Conservation (phyloP, 2,888 invertebrate genomes). For the Archips xylosteana region DNA sequence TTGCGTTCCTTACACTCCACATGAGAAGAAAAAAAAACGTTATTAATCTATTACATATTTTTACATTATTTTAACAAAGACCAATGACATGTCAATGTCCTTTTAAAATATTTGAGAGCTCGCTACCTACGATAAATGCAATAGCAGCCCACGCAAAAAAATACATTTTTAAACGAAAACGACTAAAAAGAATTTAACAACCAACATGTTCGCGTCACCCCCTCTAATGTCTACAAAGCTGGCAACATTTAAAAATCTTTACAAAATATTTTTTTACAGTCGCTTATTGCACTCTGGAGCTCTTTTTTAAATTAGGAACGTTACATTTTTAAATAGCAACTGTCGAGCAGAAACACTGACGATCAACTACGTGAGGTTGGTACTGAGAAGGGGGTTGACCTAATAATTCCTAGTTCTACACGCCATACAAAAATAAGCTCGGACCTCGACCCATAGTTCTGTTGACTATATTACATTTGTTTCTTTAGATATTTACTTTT, state of each 20-base stretch:
- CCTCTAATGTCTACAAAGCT: constrained; percentile 33
- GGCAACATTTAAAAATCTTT: constrained; percentile 40
- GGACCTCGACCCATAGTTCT: constrained; percentile 2
- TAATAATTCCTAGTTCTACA: constrained; percentile 1
- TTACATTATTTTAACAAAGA: background rate
- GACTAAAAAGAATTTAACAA: constrained; percentile 19
- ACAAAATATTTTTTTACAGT: constrained; percentile 32
- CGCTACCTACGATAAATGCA: constrained; percentile 10
- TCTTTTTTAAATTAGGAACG: constrained; percentile 37
- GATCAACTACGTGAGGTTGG: constrained; percentile 3
- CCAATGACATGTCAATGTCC: background rate
- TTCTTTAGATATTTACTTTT: background rate
- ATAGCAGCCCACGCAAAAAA: constrained; percentile 11
- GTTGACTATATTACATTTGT: constrained; percentile 3
- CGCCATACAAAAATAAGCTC: constrained; percentile 5
- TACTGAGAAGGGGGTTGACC: background rate
- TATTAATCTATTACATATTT: constrained; percentile 1
- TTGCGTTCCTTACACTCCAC: constrained; percentile 2
- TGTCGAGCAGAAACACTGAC: constrained; percentile 26
- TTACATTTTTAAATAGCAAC: constrained; percentile 35
- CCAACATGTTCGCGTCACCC: constrained; percentile 30
- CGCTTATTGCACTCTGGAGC: constrained; percentile 39
- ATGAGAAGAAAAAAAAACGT: constrained; percentile 14
- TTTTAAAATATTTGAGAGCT: constrained; percentile 3
- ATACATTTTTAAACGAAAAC: constrained; percentile 7